Conservation (phyloP, 1,140 invertebrate genomes). For the Platyura marginata region DNA sequence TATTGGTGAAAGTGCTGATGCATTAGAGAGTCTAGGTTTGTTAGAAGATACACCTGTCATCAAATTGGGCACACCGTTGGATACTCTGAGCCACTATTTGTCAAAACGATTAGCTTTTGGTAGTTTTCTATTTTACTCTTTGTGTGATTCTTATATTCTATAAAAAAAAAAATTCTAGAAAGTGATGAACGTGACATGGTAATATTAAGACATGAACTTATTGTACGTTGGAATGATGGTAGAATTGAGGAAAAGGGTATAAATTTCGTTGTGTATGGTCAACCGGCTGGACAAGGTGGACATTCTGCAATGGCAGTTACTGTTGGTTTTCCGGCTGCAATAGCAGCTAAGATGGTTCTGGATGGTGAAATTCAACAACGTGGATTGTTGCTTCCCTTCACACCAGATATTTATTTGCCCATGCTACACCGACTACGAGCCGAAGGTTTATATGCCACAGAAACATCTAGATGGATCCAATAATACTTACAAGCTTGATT, state of each 20-base stretch:
- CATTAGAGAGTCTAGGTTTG: slow-evolving; percentile 72
- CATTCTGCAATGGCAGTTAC: slow-evolving; percentile 96
- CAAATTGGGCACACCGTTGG: slow-evolving; percentile 74
- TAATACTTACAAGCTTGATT: too few relatives aligned
- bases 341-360: slow-evolving; percentile 92
- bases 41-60: slow-evolving; percentile 64
- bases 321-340: slow-evolving; percentile 90
- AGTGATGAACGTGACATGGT: slow-evolving; percentile 83
- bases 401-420: slow-evolving; percentile 77
- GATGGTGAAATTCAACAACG: slow-evolving; percentile 92
- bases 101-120: slow-evolving; percentile 67
- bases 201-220: slow-evolving; percentile 83
- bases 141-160: slow-evolving; percentile 3
- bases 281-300: slow-evolving; percentile 35
- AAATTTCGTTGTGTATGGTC: slow-evolving; percentile 86
- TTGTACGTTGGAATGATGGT: slow-evolving; percentile 80
- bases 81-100: slow-evolving; percentile 83
- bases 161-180: slow-evolving; percentile 24
- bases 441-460: slow-evolving; percentile 70
- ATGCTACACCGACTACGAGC: slow-evolving; percentile 64
- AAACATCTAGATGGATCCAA: slow-evolving; percentile 29
- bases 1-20: slow-evolving; percentile 47
- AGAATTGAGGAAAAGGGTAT: slow-evolving; percentile 68
- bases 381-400: slow-evolving; percentile 80
- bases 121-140: slow-evolving; percentile 19